phyloP scores from a whole-genome alignment of 2,888 invertebrate genomes.

The Lasioglossum zephyrum region DNA sequence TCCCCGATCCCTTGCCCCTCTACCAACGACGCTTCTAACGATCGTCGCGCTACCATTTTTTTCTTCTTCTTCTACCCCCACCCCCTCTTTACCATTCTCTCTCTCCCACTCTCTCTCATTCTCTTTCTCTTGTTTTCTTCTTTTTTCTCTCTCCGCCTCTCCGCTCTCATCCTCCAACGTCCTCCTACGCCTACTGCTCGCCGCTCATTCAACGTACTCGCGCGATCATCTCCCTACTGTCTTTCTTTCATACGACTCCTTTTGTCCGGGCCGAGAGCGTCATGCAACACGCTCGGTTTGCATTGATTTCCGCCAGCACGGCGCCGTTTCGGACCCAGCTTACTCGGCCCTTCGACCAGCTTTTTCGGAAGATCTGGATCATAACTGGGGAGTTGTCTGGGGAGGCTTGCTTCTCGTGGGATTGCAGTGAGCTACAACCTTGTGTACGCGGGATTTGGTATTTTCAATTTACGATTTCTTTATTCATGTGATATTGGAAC shows the following conservation, averaged over 20 bases:
- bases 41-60: constrained; percentile 29
- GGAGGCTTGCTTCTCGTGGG: background rate
- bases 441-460: background rate
- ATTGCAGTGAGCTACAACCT: background rate
- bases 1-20: constrained; percentile 47
- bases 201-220: constrained; percentile 23
- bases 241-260: background rate
- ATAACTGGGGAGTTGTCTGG: background rate
- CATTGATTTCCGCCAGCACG: constrained; percentile 32
- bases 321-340: background rate
- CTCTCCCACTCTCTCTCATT: background rate
- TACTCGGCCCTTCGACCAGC: background rate
- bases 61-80: background rate
- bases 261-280: constrained; percentile 15
- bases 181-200: background rate
- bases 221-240: constrained; percentile 30
- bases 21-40: constrained; percentile 31
- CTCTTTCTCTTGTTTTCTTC: background rate
- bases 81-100: background rate
- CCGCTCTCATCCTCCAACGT: background rate
- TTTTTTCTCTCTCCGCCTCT: background rate
- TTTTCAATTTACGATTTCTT: background rate
- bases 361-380: background rate
- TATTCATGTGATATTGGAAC: too few species aligned
- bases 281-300: constrained; percentile 28